Base-by-base conservation (phyloP, 2,797 vertebrate species). In the Glyptemys insculpta region DNA sequence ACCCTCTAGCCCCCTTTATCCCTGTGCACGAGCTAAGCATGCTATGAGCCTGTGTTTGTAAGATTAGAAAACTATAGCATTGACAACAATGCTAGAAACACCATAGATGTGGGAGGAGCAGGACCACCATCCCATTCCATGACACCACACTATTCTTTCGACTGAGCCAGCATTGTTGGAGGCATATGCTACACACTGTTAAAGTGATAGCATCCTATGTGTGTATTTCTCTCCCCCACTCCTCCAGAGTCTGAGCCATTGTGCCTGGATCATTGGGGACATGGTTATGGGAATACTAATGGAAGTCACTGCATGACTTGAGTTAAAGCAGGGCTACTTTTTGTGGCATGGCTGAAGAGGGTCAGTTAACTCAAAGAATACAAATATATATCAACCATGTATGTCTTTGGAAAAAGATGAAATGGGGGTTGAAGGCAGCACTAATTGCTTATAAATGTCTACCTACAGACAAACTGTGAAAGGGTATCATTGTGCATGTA, bases 11-110 rank as follows among this genome's bases (percentile, higher is more conserved):
- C 19, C 9, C 19, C n/a, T 23, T 72, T 19, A 72, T 37, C n/a
- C 10, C n/a, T 72, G 65, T 23, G 65, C 19, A 23, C 5, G 10
- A 68, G 18, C n/a, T 37, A 27, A 1, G 1, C 57, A 21, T 85
- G 12, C 7, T 68, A 44, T n/a, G 19, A 21, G 5, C 5, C n/a
- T 90, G 41, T 0, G 0, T 5, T 4, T 21, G 19, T 31, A 83
- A 23, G 53, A 62, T 4, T 84, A 37, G 47, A 87, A 92, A 83
- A 62, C 12, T 3, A 49, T 14, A 9, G 21, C 31, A 56, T 21
- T 65, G 31, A 49, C 4, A 85, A 41, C 47, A 85, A 29, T 4
- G 37, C 5, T 5, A 84, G 52, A 68, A 85, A 90, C 15, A 76
- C 25, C 1, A 0, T 34, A 79, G 3, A 27, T 89, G 6, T 78